Conservation (phyloP, 2,797 vertebrate genomes). For the Eulemur mongoz region DNA sequence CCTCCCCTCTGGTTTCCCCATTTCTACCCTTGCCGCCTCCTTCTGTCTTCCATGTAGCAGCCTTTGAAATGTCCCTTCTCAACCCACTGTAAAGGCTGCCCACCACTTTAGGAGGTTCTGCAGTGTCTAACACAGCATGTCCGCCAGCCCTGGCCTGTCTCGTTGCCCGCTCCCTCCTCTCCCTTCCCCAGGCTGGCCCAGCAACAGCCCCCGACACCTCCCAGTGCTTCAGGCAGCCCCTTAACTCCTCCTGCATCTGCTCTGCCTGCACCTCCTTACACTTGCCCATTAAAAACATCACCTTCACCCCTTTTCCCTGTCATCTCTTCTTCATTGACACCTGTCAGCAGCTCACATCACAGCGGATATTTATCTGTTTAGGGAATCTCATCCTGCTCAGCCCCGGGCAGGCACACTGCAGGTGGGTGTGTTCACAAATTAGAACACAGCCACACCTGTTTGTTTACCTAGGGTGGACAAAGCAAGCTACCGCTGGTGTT, state of each 20-base stretch:
- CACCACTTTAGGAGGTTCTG: neutral
- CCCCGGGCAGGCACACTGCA: neutral
- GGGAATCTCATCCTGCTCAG: neutral
- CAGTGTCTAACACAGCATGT: neutral
- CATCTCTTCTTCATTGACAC: neutral
- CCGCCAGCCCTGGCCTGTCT: neutral
- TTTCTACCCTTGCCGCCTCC: fast-evolving
- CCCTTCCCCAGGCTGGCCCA: neutral
- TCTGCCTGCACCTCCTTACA: neutral
- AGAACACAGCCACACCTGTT: neutral
- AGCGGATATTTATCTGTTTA: neutral
- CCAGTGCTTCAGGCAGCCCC: neutral
- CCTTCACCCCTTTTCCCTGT: neutral
- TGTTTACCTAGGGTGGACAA: neutral
- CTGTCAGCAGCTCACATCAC: neutral
- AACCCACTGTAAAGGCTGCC: neutral
- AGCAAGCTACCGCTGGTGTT: neutral
- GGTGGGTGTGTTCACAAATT: neutral
- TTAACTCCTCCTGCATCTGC: neutral
- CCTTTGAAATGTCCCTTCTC: neutral
- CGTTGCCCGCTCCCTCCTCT: neutral
- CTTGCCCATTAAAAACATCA: neutral
- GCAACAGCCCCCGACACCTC: neutral
- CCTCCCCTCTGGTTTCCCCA: neutral
- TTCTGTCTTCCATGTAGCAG: fast-evolving